Conservation (phyloP, 2,888 invertebrate species). For the Eurytoma californica region DNA sequence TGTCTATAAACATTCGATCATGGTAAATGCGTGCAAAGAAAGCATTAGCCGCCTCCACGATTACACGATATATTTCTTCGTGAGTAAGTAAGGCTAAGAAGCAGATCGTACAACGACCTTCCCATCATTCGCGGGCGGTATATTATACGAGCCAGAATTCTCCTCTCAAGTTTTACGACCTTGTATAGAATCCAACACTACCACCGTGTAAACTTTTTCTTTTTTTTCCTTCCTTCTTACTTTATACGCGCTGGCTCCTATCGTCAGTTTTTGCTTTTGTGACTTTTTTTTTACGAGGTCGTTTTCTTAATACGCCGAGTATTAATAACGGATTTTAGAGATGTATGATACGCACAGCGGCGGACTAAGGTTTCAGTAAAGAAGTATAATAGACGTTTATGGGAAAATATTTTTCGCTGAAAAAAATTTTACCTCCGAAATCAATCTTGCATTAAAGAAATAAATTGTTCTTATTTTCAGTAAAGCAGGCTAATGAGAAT, state of each 20-base stretch:
- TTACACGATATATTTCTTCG: conserved; percentile 63
- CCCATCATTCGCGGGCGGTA: conserved; percentile 7
- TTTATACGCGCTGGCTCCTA: conserved; percentile 31
- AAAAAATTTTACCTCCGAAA: background rate
- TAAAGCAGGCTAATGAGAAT: background rate
- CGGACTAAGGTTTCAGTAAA: background rate
- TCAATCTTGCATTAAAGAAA: background rate
- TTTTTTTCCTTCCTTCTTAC: conserved; percentile 20
- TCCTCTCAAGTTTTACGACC: conserved; percentile 63
- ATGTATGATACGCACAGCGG: background rate
- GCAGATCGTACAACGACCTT: conserved; percentile 38
- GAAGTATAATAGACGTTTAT: conserved; percentile 10
- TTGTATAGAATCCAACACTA: conserved; percentile 52
- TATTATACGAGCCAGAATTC: background rate
- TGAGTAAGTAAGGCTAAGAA: too few relatives aligned
- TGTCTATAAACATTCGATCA: too few relatives aligned
- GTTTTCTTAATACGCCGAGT: conserved; percentile 20
- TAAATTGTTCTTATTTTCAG: background rate
- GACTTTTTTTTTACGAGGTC: conserved; percentile 22
- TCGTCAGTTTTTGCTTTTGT: conserved; percentile 10
- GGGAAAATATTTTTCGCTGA: conserved; percentile 5
- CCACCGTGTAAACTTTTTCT: background rate
- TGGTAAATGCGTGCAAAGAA: too few relatives aligned
- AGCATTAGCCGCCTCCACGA: conserved; percentile 66
- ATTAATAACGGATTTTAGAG: conserved; percentile 28